These are phyloP conservation scores for Entosphenus tridentatus DNA, from an alignment of 2,113 vertebrate genomes.

Conservation along the genomic window DNA sequence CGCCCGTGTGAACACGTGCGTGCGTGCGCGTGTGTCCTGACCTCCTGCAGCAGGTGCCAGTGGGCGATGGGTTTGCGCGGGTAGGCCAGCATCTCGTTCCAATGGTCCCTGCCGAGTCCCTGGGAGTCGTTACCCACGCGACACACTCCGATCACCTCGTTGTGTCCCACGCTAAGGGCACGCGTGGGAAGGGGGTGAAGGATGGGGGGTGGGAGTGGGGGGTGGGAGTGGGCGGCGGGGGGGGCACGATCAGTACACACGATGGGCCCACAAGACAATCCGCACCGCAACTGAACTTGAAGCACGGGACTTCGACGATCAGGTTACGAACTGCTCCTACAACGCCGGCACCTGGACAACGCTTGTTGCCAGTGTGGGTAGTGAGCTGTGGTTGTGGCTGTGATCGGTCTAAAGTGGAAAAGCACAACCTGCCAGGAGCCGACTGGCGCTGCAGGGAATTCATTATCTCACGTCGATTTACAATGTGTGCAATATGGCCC, in stretches of 20 bases:
- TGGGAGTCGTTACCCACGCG: constrained; percentile 52
- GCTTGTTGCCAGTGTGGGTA: too few species aligned
- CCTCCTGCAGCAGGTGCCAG: constrained; percentile 80
- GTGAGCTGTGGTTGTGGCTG: too few species aligned
- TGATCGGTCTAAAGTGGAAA: too few species aligned
- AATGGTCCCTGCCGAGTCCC: constrained; percentile 81
- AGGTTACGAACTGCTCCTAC: too few species aligned
- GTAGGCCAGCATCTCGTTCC: constrained; percentile 94
- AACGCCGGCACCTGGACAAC: too few species aligned
- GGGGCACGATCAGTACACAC: not conserved
- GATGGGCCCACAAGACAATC: too few species aligned
- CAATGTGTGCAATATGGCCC: too few species aligned
- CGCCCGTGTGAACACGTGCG: not conserved
- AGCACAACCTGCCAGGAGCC: too few species aligned
- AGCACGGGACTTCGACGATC: too few species aligned
- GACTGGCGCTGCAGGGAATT: too few species aligned
- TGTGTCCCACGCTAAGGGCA: constrained; percentile 58
- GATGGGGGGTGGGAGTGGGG: not conserved
- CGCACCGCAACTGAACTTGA: too few species aligned
- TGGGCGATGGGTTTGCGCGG: constrained; percentile 88
- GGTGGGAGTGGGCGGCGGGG: not conserved
- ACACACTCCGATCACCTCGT: constrained; percentile 86
- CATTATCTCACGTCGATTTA: too few species aligned
- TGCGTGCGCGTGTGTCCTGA: constrained; percentile 16
- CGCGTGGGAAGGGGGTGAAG: not conserved